Evolutionary conservation across 2,797 vertebrate genomes (phyloP).

Genomic region (Sylvilagus floridanus): DNA sequence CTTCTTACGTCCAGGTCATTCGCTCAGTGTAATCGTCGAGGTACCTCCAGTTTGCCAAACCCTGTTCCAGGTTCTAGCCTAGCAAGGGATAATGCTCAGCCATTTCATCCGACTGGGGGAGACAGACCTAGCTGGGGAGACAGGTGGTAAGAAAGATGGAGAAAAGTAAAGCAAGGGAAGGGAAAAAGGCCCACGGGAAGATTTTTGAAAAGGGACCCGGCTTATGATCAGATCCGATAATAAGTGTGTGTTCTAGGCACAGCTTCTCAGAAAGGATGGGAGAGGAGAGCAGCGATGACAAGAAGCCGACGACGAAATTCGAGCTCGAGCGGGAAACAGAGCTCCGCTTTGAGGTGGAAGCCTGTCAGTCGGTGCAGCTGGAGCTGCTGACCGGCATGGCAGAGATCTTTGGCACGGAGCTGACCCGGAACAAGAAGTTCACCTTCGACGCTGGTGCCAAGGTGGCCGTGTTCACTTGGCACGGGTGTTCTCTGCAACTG

Average conservation of each 20-base stretch:
- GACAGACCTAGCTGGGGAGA: background rate
- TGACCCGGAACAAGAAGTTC: constrained; percentile 98
- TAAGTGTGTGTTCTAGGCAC: constrained; percentile 66
- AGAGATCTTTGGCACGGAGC: constrained; percentile 97
- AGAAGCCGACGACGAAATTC: constrained; percentile 90
- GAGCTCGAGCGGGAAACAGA: constrained; percentile 98
- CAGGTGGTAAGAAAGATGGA: constrained; percentile 7
- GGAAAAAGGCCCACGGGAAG: background rate
- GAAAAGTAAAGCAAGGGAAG: background rate
- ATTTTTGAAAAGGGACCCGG: background rate
- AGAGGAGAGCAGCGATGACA: constrained; percentile 87
- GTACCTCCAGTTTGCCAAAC: background rate
- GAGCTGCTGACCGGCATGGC: constrained; percentile 96
- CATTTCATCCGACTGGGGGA: background rate
- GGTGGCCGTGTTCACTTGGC: constrained; percentile 99
- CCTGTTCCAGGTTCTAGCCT: background rate
- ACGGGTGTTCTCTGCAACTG: constrained; percentile 95
- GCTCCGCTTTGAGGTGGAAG: constrained; percentile 97
- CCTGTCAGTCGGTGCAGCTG: constrained; percentile 93
- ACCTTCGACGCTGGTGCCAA: constrained; percentile 96
- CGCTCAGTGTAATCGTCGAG: background rate
- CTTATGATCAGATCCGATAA: background rate
- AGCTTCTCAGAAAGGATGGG: constrained; percentile 79
- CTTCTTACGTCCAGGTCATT: background rate
- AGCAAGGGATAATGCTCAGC: background rate